Percentiles rank a stretch among this genome's conserved stretches.
These are phyloP conservation scores for Ataeniobius toweri DNA, from an alignment of 2,797 vertebrate species.

Conservation along the genomic window DNA sequence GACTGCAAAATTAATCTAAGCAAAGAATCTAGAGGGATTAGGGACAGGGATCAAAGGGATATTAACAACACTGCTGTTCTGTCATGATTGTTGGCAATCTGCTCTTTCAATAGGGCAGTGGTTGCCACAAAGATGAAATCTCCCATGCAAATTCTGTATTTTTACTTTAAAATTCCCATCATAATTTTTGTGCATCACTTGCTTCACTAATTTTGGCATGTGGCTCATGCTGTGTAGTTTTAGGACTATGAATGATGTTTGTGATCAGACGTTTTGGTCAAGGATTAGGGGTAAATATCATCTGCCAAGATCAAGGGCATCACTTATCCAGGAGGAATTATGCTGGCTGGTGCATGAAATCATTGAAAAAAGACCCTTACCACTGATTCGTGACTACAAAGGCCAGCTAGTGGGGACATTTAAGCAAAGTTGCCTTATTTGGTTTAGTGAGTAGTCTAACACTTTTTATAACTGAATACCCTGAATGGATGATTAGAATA, in stretches of 20 bases:
- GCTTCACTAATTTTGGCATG: not conserved
- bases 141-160: constrained; percentile 19
- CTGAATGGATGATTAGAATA: not conserved
- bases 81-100: constrained; percentile 62
- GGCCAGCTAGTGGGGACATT: constrained; percentile 12
- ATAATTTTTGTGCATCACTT: constrained; percentile 35
- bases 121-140: constrained; percentile 20
- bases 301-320: constrained; percentile 61
- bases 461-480: not conserved
- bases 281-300: constrained; percentile 66
- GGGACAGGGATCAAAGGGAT: constrained; percentile 75
- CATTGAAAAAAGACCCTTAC: constrained; percentile 12
- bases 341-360: not conserved
- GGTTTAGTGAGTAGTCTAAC: not conserved
- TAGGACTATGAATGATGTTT: constrained; percentile 18
- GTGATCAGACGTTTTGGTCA: constrained; percentile 37
- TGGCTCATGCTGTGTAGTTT: constrained; percentile 35
- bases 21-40: constrained; percentile 76
- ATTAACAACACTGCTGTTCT: constrained; percentile 64
- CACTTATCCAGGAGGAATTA: constrained; percentile 39
- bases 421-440: constrained; percentile 9
- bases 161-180: constrained; percentile 16
- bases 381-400: constrained; percentile 24
- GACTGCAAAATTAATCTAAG: constrained; percentile 76
- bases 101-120: constrained; percentile 23